These are phyloP conservation scores for Seira musarum DNA, from an alignment of 2,888 invertebrate species.

Conservation along the genomic window DNA sequence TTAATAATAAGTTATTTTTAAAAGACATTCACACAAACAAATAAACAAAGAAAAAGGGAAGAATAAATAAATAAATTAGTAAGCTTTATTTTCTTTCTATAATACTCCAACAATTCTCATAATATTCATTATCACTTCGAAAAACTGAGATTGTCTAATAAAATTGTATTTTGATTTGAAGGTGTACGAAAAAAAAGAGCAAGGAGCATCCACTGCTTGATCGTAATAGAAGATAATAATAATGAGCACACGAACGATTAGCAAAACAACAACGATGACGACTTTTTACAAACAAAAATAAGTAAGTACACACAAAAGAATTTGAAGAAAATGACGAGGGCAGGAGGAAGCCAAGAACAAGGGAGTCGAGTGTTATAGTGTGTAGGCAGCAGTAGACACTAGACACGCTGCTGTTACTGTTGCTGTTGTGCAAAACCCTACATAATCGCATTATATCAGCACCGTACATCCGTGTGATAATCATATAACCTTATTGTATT, in stretches of 20 bases:
- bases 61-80: neutral
- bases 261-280: slow-evolving; percentile 18
- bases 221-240: slow-evolving; percentile 22
- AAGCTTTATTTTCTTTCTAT: slow-evolving; percentile 5
- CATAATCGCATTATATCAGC: slow-evolving; percentile 11
- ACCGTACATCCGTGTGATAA: slow-evolving; percentile 8
- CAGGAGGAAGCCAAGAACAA: slow-evolving; percentile 23
- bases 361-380: neutral
- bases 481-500: neutral
- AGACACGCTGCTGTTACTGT: too few relatives aligned
- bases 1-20: neutral
- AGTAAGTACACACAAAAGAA: neutral
- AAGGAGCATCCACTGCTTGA: slow-evolving; percentile 5
- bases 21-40: neutral
- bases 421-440: neutral
- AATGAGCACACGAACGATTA: slow-evolving; percentile 33
- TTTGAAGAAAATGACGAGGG: slow-evolving; percentile 13
- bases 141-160: neutral
- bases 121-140: slow-evolving; percentile 16
- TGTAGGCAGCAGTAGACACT: neutral
- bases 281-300: slow-evolving; percentile 12
- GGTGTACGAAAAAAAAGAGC: neutral
- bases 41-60: neutral
- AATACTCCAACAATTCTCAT: neutral
- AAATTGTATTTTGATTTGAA: neutral